Conservation (phyloP, 2,113 vertebrate genomes). For the Eira barbara region DNA sequence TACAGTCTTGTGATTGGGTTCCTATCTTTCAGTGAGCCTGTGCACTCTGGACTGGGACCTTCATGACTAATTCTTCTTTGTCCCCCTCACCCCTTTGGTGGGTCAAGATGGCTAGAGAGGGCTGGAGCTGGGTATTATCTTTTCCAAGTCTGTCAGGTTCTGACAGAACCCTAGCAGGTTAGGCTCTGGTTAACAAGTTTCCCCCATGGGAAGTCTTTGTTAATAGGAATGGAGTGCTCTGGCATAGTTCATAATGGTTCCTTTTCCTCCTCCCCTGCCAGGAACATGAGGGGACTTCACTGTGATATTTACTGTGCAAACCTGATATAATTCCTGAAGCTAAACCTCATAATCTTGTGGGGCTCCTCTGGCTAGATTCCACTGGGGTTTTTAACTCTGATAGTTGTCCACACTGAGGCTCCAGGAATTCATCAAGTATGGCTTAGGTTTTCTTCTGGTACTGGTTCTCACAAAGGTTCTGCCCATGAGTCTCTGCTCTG, state of each 20-base stretch:
- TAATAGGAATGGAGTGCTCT: neutral
- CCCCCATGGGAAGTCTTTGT: neutral
- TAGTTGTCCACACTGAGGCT: neutral
- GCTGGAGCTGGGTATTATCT: neutral
- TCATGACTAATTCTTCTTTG: neutral
- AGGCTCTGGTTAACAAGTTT: neutral
- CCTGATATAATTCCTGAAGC: neutral
- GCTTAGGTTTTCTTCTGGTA: neutral
- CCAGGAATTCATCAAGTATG: neutral
- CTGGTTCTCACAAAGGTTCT: neutral
- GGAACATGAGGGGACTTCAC: neutral
- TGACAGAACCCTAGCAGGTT: neutral
- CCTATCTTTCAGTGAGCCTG: neutral
- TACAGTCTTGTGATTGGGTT: neutral
- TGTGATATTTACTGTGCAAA: neutral
- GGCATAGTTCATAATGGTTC: neutral
- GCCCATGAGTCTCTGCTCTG: neutral
- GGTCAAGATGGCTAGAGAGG: neutral
- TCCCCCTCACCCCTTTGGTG: accelerated
- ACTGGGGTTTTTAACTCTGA: neutral
- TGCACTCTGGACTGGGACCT: neutral
- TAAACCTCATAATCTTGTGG: neutral
- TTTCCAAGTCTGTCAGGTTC: neutral
- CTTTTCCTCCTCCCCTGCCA: neutral
- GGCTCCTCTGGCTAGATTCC: neutral